Percentiles rank a stretch among this genome's conserved stretches.
These are phyloP conservation scores for Apteryx owenii DNA, from an alignment of 2,113 vertebrate genomes.

Conservation along the genomic window DNA sequence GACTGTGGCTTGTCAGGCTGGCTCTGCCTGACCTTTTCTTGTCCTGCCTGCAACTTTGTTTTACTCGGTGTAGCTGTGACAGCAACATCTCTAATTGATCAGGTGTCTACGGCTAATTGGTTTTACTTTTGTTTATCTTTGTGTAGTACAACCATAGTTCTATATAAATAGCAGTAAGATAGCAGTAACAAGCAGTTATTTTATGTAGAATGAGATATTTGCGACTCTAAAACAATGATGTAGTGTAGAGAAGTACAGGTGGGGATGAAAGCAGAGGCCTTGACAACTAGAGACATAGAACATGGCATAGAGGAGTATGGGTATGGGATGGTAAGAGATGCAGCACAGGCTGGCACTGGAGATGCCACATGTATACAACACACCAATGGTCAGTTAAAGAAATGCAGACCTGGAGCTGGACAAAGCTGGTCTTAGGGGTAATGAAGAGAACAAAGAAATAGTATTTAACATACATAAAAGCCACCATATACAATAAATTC, in stretches of 20 bases:
- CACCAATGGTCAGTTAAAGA: neutral
- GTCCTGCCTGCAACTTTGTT: neutral
- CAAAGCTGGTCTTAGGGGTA: neutral
- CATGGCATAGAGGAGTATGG: neutral
- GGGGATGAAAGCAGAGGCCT: neutral
- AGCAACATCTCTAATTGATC: neutral
- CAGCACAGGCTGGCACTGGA: neutral
- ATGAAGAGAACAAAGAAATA: neutral
- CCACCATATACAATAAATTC: neutral
- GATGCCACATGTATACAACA: rapidly evolving
- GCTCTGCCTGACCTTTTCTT: neutral
- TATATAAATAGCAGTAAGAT: no score
- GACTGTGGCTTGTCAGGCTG: neutral
- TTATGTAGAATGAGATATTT: neutral
- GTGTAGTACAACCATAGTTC: neutral
- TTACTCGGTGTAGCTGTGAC: neutral
- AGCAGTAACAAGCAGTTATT: no score
- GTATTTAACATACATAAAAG: neutral
- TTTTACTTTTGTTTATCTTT: neutral
- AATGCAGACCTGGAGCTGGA: neutral
- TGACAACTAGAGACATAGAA: neutral
- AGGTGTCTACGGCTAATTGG: neutral
- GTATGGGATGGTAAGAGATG: neutral
- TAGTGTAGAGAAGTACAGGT: neutral
- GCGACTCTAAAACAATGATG: neutral